Evolutionary conservation across 2,888 invertebrate genomes (phyloP).

Genomic region (Pteria penguin): DNA sequence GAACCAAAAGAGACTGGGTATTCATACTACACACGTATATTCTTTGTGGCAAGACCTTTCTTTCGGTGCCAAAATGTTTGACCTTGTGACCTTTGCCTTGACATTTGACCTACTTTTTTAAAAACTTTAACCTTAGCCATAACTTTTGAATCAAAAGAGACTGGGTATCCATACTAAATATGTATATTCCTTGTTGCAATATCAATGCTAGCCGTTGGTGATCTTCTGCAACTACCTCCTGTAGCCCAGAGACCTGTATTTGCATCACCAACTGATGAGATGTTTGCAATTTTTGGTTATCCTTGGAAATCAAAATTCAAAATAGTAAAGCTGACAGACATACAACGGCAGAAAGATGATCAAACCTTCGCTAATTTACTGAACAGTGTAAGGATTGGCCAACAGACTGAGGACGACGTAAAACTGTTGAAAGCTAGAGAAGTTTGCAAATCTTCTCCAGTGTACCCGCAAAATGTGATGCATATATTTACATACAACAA

Average conservation of each 20-base stretch:
- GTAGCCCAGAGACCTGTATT: slow-evolving; percentile 28
- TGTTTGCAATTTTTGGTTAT: slow-evolving; percentile 23
- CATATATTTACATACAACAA: slow-evolving; percentile 23
- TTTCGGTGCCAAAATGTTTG: too few relatives aligned
- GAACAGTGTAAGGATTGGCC: slow-evolving; percentile 40
- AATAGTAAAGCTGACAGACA: slow-evolving; percentile 47
- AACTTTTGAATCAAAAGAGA: too few relatives aligned
- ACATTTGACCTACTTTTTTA: too few relatives aligned
- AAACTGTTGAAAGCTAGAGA: slow-evolving; percentile 30
- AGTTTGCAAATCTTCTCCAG: neutral
- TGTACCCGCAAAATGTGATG: neutral
- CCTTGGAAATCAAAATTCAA: slow-evolving; percentile 42
- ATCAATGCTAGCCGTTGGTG: slow-evolving; percentile 44
- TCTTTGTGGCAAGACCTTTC: too few relatives aligned
- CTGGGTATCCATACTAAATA: too few relatives aligned
- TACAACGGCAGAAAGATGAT: slow-evolving; percentile 48
- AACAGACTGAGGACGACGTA: slow-evolving; percentile 41
- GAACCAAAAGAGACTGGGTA: too few relatives aligned
- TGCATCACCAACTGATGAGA: slow-evolving; percentile 19
- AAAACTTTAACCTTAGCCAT: too few relatives aligned
- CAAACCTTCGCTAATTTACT: slow-evolving; percentile 38
- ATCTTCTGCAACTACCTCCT: slow-evolving; percentile 44
- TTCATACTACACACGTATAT: too few relatives aligned
- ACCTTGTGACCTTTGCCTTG: too few relatives aligned
- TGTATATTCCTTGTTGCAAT: too few relatives aligned